Base-by-base conservation (phyloP, 1,140 invertebrate species). In the Cherax quadricarinatus region DNA sequence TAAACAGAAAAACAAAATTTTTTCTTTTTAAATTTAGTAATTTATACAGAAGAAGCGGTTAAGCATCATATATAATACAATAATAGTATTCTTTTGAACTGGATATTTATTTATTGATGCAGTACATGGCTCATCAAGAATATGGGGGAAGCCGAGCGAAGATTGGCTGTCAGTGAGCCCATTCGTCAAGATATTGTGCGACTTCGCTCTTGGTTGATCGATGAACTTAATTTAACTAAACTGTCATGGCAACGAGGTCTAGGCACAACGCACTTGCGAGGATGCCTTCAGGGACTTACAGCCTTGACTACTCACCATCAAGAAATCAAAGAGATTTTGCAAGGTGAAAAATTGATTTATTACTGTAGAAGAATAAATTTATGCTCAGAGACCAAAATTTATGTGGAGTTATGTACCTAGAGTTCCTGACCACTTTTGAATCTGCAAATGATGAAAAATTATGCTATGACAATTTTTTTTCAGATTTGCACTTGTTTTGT, bases 191-290 rank as follows among this genome's bases (percentile, higher is more conserved):
- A 98, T 95, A 96, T 97, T 1, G 94, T 95, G 88, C 96, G 96
- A 94, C 94, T 98, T 10, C 95, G 96, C 93, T 95, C 96, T 70
- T 94, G 95, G 70, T 94, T 98, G 49, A 95, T 96, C 14, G 83
- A 95, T 7, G 94, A 96, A 49, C 95, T 97, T 70, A 95, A 96
- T 73, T 93, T 98, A 1, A 96, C 95, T 60, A 95, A 96, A 91
- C 96, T 97, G 0, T 94, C 96, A 53, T 97, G 97, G 96, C 97
- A 98, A 92, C 98, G 97, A 94, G 98, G 97, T 18, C 98, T 98
- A 97, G 98, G 98, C 94, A 97, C 97, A 48, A 97, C 97, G 92
- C 98, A 98, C 94, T 98, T 98, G 94, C 96, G 97, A 93, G 98
- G 98, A 0, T 94, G 93, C 73, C 60, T 93, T 10, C 92, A 87